Evolutionary conservation across 2,888 invertebrate genomes (phyloP), one percentile per base, ranked within the genome.

Genomic region (Charanyca ferruginea): DNA sequence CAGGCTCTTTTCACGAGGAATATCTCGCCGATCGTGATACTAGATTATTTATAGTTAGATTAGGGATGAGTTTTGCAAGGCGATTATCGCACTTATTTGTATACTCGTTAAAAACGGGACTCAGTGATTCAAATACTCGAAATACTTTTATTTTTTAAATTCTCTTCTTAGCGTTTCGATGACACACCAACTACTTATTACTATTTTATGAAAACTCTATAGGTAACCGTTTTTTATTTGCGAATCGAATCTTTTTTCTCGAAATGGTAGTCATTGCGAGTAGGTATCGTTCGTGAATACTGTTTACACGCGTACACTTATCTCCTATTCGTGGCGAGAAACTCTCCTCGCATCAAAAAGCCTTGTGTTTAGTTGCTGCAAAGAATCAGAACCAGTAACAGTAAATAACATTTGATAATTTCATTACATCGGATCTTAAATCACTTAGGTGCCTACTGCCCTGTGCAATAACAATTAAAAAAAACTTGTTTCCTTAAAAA

Each of bases 391-490:
- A 42, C 20, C 22, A 71, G 9, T 45, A 48, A 41, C 20, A 41
- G 16, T 49, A 42, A 72, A 49, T 62, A 66, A 49, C 48, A 8
- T 8, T 66, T 7, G 25, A 35, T 42, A 49, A 62, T 72, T 35
- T 49, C 5, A 60, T 62, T 35, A 71, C 41, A 48, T 48, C 41
- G 38, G 47, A 23, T 57, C 69, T 18, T 38, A 47, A n/a, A 47
- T 9, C 38, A 28, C 18, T 35, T n/a, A n/a, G n/a, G n/a, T n/a
- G n/a, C n/a, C n/a, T n/a, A 35, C 41, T 35, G 16, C 25, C 49
- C n/a, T 49, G 72, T 49, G 66, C 22, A 62, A 49, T 49, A 49
- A 72, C 42, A 67, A 62, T 48, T 51, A 23, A 51, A 63, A n/a
- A 73, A 28, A 63, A 45, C 63, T 71, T 22, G 20, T 42, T 63